phyloP scores from a whole-genome alignment of 2,888 invertebrate genomes.

The Drosophila helvetica region DNA sequence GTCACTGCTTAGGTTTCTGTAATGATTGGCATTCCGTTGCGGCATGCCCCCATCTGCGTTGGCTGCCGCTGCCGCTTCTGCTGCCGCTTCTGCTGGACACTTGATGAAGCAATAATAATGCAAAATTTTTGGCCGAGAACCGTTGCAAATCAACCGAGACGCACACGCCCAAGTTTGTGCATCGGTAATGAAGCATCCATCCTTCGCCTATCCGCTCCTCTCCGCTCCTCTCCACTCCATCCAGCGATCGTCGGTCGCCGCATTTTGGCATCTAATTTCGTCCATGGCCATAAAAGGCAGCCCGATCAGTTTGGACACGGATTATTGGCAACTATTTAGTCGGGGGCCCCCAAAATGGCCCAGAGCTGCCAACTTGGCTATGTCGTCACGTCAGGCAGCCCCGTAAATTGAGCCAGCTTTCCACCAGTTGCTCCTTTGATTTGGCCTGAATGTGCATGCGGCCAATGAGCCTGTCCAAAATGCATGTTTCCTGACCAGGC shows the following conservation, averaged over 20 bases:
- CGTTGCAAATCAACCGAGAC: conserved; percentile 65
- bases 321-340: conserved; percentile 78
- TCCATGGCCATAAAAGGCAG: conserved; percentile 81
- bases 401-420: conserved; percentile 55
- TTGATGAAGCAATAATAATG: conserved; percentile 74
- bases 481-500: conserved; percentile 66
- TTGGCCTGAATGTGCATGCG: conserved; percentile 68
- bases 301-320: conserved; percentile 78
- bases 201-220: conserved; percentile 1
- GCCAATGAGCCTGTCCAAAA: conserved; percentile 60
- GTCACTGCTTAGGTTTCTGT: conserved; percentile 62
- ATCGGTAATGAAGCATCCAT: conserved; percentile 63
- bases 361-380: conserved; percentile 68
- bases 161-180: conserved; percentile 74
- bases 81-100: conserved; percentile 33
- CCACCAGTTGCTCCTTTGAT: conserved; percentile 34
- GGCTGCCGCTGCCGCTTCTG: no score
- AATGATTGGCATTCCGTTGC: conserved; percentile 24
- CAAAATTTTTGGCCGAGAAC: conserved; percentile 60
- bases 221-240: background rate
- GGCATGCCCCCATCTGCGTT: no score
- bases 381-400: conserved; percentile 61
- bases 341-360: conserved; percentile 50
- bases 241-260: conserved; percentile 9
- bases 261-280: conserved; percentile 80